Evolutionary conservation across 2,113 vertebrate species (phyloP), one percentile per base, ranked within the genome.

Genomic region (Macheiramphus alcinus): DNA sequence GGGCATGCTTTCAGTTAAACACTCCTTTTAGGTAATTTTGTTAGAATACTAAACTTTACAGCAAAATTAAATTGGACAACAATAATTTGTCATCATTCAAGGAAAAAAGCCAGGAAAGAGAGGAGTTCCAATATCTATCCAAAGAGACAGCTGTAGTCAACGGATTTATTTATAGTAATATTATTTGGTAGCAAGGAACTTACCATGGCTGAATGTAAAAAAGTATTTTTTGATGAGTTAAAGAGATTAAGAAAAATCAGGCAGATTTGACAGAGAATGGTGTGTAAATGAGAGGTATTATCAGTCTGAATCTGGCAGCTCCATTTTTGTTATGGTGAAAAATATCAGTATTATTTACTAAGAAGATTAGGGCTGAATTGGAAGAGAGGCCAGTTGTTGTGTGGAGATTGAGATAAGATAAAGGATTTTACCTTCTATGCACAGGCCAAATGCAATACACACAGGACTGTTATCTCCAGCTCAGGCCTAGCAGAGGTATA

Each of bases 311-410:
- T 98, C 98, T 98, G 98, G 98, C 98, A 98, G 98, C 97, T 95
- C 97, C 98, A 98, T 98, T 98, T 98, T 98, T 98, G 98, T 98
- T 98, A 98, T 96, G 98, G 98, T 99, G 98, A 98, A 98, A 99
- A 99, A 99, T 99, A 99, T 99, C 99, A 99, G 98, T 99, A 99
- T 99, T 99, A 99, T 99, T 99, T 99, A 99, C 99, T 99, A 98
- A 99, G 99, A 98, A 99, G 99, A 99, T 99, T 99, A 99, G 98
- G 98, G 97, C 98, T 98, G 99, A 99, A 99, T 99, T 99, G 99
- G 99, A 98, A 99, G 99, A 99, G 99, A 98, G 99, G 98, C 98
- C 98, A 98, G 99, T 99, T 99, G 99, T 99, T 99, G 99, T 99
- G 98, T 99, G 98, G 98, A 99, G 99, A 99, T 99, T 98, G 97